These are phyloP conservation scores for Boulengeromyrus knoepffleri DNA, from an alignment of 2,113 vertebrate species.

Conservation along the genomic window DNA sequence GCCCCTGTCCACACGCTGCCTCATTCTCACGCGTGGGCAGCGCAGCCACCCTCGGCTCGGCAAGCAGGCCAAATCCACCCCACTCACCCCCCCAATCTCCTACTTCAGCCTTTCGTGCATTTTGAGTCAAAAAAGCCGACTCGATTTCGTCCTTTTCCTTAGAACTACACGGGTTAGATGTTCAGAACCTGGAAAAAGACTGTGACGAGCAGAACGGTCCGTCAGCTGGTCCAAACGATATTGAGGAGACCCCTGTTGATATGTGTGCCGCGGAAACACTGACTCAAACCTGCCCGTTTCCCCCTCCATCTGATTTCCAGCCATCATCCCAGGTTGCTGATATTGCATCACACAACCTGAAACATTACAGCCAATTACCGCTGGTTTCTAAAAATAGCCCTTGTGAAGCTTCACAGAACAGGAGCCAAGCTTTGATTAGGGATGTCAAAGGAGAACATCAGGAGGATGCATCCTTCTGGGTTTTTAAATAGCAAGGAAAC, in stretches of 20 bases:
- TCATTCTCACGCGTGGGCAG: constrained; percentile 12
- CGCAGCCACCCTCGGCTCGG: background rate
- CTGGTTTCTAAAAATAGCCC: background rate
- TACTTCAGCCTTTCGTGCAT: background rate
- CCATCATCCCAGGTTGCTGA: background rate
- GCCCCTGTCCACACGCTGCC: background rate
- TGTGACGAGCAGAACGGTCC: background rate
- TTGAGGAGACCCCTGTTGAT: background rate
- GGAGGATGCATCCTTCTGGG: background rate
- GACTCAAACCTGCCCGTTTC: background rate
- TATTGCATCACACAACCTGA: background rate
- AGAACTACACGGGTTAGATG: background rate
- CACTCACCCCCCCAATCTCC: background rate
- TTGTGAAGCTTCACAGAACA: background rate
- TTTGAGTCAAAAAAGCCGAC: background rate
- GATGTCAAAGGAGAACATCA: background rate
- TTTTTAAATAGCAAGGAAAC: constrained; percentile 7
- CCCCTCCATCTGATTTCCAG: background rate
- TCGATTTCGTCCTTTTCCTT: background rate
- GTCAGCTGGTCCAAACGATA: background rate
- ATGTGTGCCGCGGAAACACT: background rate
- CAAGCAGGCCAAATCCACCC: background rate
- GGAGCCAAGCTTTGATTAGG: background rate
- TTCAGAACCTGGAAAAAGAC: background rate
- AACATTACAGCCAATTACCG: background rate